These are phyloP conservation scores for Myocastor coypus DNA, from an alignment of 2,113 vertebrate species.

Conservation along the genomic window DNA sequence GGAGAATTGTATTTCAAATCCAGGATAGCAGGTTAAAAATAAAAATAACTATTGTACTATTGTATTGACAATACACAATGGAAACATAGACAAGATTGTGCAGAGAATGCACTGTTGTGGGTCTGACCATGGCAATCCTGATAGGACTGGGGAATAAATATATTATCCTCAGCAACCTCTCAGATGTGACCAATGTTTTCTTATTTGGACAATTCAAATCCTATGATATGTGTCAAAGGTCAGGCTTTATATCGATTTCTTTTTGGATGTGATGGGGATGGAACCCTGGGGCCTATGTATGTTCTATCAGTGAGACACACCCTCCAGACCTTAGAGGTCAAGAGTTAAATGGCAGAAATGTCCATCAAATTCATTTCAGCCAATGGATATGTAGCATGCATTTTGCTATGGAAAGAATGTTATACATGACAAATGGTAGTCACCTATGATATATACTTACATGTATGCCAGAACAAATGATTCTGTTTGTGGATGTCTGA, in stretches of 20 bases:
- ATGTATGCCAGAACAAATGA: background rate
- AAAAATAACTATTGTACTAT: background rate
- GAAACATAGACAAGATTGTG: background rate
- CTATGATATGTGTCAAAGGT: background rate
- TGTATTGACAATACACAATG: background rate
- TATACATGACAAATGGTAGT: background rate
- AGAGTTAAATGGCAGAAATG: background rate
- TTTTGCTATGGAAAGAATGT: background rate
- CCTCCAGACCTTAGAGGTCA: background rate
- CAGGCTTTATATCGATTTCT: background rate
- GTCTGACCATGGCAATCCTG: background rate
- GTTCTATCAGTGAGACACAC: background rate
- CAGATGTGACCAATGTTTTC: background rate
- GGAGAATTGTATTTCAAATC: background rate
- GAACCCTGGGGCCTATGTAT: background rate
- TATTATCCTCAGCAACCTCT: background rate
- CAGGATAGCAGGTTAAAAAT: background rate
- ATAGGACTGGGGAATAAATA: background rate
- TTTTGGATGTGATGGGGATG: background rate
- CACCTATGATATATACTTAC: background rate
- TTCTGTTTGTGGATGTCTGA: background rate
- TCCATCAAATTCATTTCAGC: background rate
- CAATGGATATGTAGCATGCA: background rate
- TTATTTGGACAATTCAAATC: background rate
- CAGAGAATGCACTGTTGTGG: background rate